Percentiles rank a stretch among this genome's conserved stretches.
These are phyloP conservation scores for Scolopax bukidnonensis DNA, from an alignment of 2,797 vertebrate genomes.

Conservation along the genomic window DNA sequence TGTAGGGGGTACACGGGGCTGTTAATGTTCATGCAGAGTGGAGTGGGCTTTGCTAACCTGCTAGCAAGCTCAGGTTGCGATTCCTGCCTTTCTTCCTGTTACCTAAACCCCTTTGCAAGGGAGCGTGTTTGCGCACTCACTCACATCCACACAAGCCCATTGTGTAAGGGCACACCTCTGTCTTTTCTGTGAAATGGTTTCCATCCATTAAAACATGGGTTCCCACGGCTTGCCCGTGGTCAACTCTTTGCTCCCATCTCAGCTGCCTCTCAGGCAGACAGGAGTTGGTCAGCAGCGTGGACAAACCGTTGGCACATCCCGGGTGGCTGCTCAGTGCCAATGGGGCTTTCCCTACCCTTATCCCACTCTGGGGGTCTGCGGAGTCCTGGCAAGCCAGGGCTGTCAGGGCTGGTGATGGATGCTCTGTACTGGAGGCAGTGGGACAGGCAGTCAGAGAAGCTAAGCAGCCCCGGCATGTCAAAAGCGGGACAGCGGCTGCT, in stretches of 20 bases:
- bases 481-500: neutral
- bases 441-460: neutral
- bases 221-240: accelerated
- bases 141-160: neutral
- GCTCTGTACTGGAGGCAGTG: neutral
- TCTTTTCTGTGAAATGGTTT: neutral
- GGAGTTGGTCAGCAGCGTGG: accelerated
- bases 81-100: neutral
- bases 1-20: accelerated
- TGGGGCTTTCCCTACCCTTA: neutral
- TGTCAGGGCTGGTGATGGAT: conserved; percentile 1
- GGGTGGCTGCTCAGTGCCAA: accelerated
- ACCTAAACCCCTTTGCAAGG: neutral
- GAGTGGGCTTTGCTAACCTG: neutral
- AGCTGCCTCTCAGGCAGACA: neutral
- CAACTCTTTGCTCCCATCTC: neutral
- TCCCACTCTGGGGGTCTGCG: neutral
- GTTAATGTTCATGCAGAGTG: accelerated
- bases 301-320: neutral
- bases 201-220: accelerated
- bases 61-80: accelerated
- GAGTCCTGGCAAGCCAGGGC: neutral
- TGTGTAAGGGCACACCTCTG: neutral
- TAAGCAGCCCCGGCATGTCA: neutral
- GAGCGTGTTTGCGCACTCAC: accelerated